Base-by-base conservation (phyloP, 2,888 invertebrate species). In the Priocnemis perturbator region DNA sequence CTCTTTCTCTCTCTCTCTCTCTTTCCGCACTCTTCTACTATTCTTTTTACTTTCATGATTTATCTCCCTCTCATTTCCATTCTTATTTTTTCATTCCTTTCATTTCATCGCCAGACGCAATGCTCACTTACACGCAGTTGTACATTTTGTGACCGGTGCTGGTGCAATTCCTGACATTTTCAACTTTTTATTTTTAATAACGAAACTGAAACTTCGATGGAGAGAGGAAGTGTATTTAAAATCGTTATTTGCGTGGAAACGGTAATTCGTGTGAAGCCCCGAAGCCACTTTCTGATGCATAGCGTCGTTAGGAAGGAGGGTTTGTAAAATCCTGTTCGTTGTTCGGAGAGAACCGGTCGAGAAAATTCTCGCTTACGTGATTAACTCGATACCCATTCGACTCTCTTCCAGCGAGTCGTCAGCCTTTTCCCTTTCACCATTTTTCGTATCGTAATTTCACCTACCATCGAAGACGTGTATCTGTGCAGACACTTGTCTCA, bases 261-360 rank as follows among this genome's bases (percentile, higher is more conserved):
- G 26, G 26, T 26, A 5, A 26, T 26, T 5, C 26, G 26, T 5
- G 2, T 26, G 26, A 26, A 17, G 59, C 60, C 65, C 60, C 47
- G 37, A 62, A 62, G 73, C n/a, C n/a, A 73, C 58, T 75, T 76
- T 71, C 64, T 67, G 76, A 69, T 78, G 79, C 78, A 79, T 78
- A 78, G 79, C 64, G 73, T 67, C 63, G 65, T 73, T 71, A 67
- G 66, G 64, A 60, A 57, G 64, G 62, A 62, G 74, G 71, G 74
- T 74, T 76, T 77, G 77, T 79, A 79, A 81, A 80, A 73, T 67
- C 56, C 59, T 67, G 67, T 65, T 64, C 64, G 68, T 60, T 60
- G 48, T 56, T 69, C 48, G 52, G 14, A 20, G 15, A 57, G 15
- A 23, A 20, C 23, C 9, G 45, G 48, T 37, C 11, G 59, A 14